phyloP scores from a whole-genome alignment of 2,797 vertebrate species.

The Melanotaenia trifasciata region DNA sequence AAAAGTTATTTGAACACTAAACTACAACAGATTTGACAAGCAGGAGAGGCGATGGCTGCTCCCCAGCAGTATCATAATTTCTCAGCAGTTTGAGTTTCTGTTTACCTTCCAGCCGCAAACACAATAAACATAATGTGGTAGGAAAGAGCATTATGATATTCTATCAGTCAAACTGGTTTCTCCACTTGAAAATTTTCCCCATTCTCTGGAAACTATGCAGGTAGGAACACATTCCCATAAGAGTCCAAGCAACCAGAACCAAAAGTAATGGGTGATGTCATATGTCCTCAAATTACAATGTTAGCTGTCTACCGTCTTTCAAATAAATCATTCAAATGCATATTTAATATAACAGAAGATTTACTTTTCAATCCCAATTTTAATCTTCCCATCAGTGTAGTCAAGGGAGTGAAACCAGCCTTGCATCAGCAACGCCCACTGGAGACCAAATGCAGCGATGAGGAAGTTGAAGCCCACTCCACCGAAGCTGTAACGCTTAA shows the following conservation, averaged over 20 bases:
- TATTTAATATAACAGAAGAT: conserved; percentile 6
- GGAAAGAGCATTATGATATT: neutral
- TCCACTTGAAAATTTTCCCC: conserved; percentile 2
- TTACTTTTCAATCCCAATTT: conserved; percentile 91
- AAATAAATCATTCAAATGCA: neutral
- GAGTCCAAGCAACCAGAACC: neutral
- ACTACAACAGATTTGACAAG: conserved; percentile 8
- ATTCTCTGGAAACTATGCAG: conserved; percentile 1
- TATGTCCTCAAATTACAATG: neutral
- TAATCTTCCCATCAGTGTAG: conserved; percentile 83
- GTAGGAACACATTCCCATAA: conserved; percentile 8
- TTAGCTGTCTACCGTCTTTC: neutral
- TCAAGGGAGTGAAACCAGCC: conserved; percentile 92
- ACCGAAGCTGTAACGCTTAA: conserved; percentile 93
- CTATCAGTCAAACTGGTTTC: conserved; percentile 38
- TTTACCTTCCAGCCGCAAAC: conserved; percentile 43
- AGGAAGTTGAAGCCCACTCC: conserved; percentile 95
- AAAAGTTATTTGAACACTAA: neutral
- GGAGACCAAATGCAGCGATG: conserved; percentile 93
- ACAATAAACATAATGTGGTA: neutral
- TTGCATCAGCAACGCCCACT: conserved; percentile 97
- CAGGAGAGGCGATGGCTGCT: neutral
- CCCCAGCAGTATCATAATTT: conserved; percentile 22
- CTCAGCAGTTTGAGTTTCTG: conserved; percentile 12
- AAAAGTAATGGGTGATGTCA: neutral